A percentile compares a stretch with the other conserved stretches of the same genome.
Conservation (phyloP, 2,888 invertebrate genomes). For the Drosophila greeni region DNA sequence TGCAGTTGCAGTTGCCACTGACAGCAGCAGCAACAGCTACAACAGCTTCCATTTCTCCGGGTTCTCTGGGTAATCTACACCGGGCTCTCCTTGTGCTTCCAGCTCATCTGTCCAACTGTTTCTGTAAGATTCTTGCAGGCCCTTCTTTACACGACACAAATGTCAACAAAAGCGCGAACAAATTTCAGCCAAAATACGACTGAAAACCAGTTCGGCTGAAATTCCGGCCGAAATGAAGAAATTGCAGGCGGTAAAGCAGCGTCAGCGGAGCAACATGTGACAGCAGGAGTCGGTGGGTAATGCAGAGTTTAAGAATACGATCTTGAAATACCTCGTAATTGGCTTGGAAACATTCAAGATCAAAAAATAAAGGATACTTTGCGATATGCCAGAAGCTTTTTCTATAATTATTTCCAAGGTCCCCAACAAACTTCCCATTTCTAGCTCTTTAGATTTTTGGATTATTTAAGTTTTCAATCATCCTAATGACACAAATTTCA, state of each 20-base stretch:
- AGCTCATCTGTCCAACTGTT: slow-evolving; percentile 26
- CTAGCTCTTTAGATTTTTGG: neutral
- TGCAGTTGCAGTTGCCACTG: slow-evolving; percentile 37
- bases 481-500: neutral
- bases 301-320: neutral
- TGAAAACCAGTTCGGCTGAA: slow-evolving; percentile 60
- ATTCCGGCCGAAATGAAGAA: slow-evolving; percentile 66
- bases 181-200: slow-evolving; percentile 48
- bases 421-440: too few relatives aligned
- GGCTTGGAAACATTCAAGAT: neutral
- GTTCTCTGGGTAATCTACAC: slow-evolving; percentile 61
- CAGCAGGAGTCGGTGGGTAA: slow-evolving; percentile 16
- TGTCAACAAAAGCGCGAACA: slow-evolving; percentile 71
- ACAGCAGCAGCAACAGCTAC: slow-evolving; percentile 32
- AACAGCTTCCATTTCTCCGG: slow-evolving; percentile 33
- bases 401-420: too few relatives aligned
- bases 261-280: slow-evolving; percentile 52
- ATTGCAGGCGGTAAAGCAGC: slow-evolving; percentile 50
- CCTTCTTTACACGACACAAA: slow-evolving; percentile 67
- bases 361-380: too few relatives aligned
- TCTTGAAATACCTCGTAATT: neutral
- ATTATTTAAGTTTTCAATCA: neutral
- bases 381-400: too few relatives aligned
- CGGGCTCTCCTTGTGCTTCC: neutral
- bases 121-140: slow-evolving; percentile 63